A percentile compares a stretch with the other conserved stretches of the same genome.
Conservation (phyloP, 2,797 vertebrate genomes). For the Huso huso region DNA sequence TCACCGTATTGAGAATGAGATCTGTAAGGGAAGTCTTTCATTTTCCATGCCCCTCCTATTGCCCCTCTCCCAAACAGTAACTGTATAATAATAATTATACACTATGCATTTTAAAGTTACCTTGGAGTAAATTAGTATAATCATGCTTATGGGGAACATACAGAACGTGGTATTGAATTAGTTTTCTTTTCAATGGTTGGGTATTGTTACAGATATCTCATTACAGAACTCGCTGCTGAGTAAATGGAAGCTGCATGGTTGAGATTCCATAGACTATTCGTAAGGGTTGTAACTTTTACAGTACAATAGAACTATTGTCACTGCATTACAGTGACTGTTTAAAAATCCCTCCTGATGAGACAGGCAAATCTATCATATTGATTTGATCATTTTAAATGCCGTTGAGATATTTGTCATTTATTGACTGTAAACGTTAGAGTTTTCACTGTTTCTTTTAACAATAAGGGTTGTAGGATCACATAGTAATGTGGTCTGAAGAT, state of each 20-base stretch:
- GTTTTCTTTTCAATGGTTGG: constrained; percentile 11
- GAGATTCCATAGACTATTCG: constrained; percentile 50
- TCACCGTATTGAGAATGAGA: too few species aligned
- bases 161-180: not conserved
- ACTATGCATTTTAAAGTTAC: too few species aligned
- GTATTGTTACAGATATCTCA: constrained; percentile 49
- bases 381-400: not conserved
- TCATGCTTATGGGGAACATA: not conserved
- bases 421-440: too few species aligned
- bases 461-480: too few species aligned
- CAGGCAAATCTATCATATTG: not conserved
- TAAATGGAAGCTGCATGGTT: constrained; percentile 56
- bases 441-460: too few species aligned
- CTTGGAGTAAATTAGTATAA: not conserved
- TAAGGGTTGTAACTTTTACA: constrained; percentile 49
- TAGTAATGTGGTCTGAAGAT: too few species aligned
- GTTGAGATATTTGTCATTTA: too few species aligned
- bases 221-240: constrained; percentile 40
- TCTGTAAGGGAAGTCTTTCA: too few species aligned
- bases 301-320: constrained; percentile 56
- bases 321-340: not conserved
- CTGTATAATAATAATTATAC: too few species aligned
- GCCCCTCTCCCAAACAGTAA: too few species aligned
- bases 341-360: constrained; percentile 18
- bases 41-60: too few species aligned